Percentiles rank a stretch among this genome's conserved stretches.
These are phyloP conservation scores for Xylota segnis DNA, from an alignment of 2,888 invertebrate genomes.

Conservation along the genomic window DNA sequence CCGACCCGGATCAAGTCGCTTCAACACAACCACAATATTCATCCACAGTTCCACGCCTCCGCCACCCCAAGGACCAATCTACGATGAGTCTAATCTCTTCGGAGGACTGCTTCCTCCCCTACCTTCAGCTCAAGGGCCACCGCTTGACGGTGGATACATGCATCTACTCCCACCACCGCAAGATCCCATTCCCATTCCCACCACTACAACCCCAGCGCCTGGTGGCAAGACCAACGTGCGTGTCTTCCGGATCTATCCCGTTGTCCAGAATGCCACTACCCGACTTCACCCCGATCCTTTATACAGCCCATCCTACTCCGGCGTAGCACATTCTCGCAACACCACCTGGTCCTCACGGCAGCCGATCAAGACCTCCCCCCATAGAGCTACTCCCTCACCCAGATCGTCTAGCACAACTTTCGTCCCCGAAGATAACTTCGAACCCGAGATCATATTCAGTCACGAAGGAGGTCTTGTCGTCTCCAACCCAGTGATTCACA, in stretches of 20 bases:
- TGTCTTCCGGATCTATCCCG: conserved; percentile 79
- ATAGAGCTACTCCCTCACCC: conserved; percentile 19
- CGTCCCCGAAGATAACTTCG: not conserved
- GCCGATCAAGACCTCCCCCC: conserved; percentile 40
- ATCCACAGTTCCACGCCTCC: conserved; percentile 28
- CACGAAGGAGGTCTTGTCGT: conserved; percentile 64
- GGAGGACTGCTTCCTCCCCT: conserved; percentile 37
- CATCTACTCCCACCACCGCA: conserved; percentile 63
- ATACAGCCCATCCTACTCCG: conserved; percentile 82
- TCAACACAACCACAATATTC: conserved; percentile 24
- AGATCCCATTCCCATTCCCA: conserved; percentile 30
- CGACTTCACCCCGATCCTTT: conserved; percentile 78
- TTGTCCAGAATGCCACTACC: conserved; percentile 77
- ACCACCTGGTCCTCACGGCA: conserved; percentile 77
- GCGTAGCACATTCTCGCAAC: conserved; percentile 81
- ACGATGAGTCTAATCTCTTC: conserved; percentile 58
- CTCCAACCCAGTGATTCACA: conserved; percentile 5
- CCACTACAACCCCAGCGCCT: conserved; percentile 25
- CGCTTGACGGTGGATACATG: not conserved
- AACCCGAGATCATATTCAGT: conserved; percentile 69
- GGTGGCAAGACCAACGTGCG: conserved; percentile 74
- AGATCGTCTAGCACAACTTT: not conserved
- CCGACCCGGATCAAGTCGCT: not conserved
- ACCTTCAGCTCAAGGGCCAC: conserved; percentile 42
- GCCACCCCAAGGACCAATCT: conserved; percentile 1